Evolutionary conservation across 92 coral and sea anemone species (phyloP).

Genomic region (Galaxea fascicularis): DNA sequence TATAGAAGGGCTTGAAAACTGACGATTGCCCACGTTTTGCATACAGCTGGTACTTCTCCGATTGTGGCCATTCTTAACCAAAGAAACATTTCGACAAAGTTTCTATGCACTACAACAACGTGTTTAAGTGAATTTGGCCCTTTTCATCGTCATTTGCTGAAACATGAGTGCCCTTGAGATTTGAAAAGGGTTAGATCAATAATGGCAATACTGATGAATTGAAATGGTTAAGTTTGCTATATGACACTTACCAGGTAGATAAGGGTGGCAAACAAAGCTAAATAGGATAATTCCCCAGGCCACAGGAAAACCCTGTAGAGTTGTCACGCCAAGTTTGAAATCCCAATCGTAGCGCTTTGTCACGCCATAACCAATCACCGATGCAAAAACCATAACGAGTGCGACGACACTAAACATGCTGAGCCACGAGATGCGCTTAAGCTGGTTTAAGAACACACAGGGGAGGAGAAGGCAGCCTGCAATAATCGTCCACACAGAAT

Average conservation of each 20-base stretch:
- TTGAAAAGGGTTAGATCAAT: too few relatives aligned
- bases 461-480: conserved; percentile 93
- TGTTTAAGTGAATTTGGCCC: too few relatives aligned
- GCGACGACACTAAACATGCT: conserved; percentile 99
- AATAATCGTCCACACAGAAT: conserved; percentile 83
- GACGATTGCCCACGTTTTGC: too few relatives aligned
- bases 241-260: conserved; percentile 56
- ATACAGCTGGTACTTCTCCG: too few relatives aligned
- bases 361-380: conserved; percentile 91
- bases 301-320: conserved; percentile 90
- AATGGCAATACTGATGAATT: too few relatives aligned
- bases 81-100: too few relatives aligned
- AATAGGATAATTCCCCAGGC: conserved; percentile 98
- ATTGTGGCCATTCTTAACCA: too few relatives aligned
- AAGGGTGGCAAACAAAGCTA: conserved; percentile 98
- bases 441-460: conserved; percentile 87
- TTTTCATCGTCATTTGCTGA: too few relatives aligned
- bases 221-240: too few relatives aligned
- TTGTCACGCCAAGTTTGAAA: conserved; percentile 87
- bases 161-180: too few relatives aligned
- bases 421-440: conserved; percentile 94
- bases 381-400: conserved; percentile 80
- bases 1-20: too few relatives aligned
- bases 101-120: too few relatives aligned
- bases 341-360: conserved; percentile 89